These are phyloP conservation scores for Hoplodrina blanda DNA, from an alignment of 2,888 invertebrate genomes.

Conservation along the genomic window DNA sequence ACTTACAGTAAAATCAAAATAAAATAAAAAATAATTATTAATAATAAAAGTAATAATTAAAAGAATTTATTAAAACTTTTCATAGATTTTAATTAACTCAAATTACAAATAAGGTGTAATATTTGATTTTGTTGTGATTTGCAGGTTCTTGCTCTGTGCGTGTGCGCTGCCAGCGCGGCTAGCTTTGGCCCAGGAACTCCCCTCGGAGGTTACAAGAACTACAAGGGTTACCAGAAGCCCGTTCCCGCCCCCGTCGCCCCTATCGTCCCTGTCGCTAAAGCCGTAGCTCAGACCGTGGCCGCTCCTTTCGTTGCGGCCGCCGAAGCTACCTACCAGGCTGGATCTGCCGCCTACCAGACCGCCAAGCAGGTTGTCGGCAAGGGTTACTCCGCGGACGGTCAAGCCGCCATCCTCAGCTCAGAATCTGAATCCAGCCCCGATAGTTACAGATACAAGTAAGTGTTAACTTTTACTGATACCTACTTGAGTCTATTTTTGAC, in stretches of 20 bases:
- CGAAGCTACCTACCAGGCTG: not conserved
- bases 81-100: not conserved
- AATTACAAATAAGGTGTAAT: not conserved
- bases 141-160: constrained; percentile 72
- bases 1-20: no score
- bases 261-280: constrained; percentile 16
- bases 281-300: not conserved
- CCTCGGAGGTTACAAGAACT: constrained; percentile 8
- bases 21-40: no score
- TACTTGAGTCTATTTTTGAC: not conserved
- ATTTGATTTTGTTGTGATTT: constrained; percentile 1
- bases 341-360: constrained; percentile 1
- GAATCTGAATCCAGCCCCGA: constrained; percentile 65
- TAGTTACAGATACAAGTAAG: constrained; percentile 72
- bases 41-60: not conserved
- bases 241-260: constrained; percentile 20
- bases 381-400: constrained; percentile 55
- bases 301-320: constrained; percentile 18
- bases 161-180: constrained; percentile 73
- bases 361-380: constrained; percentile 42
- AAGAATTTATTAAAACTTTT: not conserved
- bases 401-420: constrained; percentile 65
- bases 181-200: constrained; percentile 34
- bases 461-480: constrained; percentile 5
- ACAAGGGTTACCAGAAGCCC: not conserved